Evolutionary conservation across 1,140 invertebrate species (phyloP).

Genomic region (Drosophila biarmipes): DNA sequence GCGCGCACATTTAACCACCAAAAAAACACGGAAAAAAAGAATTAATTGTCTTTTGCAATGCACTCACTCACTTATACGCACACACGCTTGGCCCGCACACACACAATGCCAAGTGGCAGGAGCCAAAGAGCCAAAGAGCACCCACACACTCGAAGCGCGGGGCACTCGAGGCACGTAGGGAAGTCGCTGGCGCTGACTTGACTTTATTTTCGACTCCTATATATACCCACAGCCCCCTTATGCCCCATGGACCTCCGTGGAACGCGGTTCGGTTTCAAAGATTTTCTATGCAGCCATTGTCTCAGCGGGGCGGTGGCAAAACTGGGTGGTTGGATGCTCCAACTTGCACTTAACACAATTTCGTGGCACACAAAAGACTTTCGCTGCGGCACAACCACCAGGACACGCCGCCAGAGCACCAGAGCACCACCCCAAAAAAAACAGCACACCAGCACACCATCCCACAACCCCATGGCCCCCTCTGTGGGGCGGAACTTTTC

Average conservation of each 20-base stretch:
- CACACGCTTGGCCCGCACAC: background rate
- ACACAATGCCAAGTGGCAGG: slow-evolving; percentile 29
- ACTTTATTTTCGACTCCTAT: slow-evolving; percentile 79
- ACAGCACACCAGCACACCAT: background rate
- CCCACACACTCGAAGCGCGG: slow-evolving; percentile 15
- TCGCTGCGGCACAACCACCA: slow-evolving; percentile 61
- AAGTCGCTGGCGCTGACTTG: slow-evolving; percentile 68
- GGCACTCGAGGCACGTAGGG: slow-evolving; percentile 72
- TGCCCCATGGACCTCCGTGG: slow-evolving; percentile 5
- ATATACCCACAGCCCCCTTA: slow-evolving; percentile 1
- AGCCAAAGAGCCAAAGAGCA: slow-evolving; percentile 55
- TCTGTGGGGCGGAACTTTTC: slow-evolving; percentile 40
- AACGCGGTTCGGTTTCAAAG: slow-evolving; percentile 49
- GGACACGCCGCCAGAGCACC: slow-evolving; percentile 7
- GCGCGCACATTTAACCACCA: slow-evolving; percentile 40
- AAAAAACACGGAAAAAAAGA: slow-evolving; percentile 51
- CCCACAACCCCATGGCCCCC: no score
- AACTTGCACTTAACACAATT: slow-evolving; percentile 81
- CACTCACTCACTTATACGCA: slow-evolving; percentile 41
- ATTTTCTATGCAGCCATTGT: slow-evolving; percentile 74
- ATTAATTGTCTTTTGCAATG: slow-evolving; percentile 80
- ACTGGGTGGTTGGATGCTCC: slow-evolving; percentile 47
- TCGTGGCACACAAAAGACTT: slow-evolving; percentile 79
- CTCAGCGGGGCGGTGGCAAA: slow-evolving; percentile 27
- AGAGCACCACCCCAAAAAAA: slow-evolving; percentile 8